Conservation (phyloP, 2,797 vertebrate species). For the Anolis apletophallus region DNA sequence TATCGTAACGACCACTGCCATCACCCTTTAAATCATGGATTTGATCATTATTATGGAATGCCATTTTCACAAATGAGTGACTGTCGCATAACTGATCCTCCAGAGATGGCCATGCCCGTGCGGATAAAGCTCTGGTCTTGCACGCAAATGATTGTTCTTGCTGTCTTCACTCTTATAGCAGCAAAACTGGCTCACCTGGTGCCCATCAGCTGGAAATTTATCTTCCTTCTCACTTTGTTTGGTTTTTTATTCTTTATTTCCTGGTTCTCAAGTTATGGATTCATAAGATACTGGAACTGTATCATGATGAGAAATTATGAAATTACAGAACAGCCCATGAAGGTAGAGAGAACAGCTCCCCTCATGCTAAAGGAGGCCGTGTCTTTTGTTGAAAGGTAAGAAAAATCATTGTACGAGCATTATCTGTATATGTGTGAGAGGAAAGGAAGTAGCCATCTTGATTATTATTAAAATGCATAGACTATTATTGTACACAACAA, state of each 20-base stretch:
- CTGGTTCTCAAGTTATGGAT: conserved; percentile 76
- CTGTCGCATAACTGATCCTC: conserved; percentile 76
- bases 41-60: conserved; percentile 90
- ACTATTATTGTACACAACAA: not conserved
- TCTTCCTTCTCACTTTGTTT: conserved; percentile 59
- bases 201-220: conserved; percentile 55
- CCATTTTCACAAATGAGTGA: conserved; percentile 86
- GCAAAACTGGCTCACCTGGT: conserved; percentile 69
- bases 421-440: not conserved
- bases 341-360: conserved; percentile 68
- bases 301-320: conserved; percentile 89
- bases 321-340: conserved; percentile 89
- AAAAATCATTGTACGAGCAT: not conserved
- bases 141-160: conserved; percentile 67
- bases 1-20: conserved; percentile 86
- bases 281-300: conserved; percentile 87
- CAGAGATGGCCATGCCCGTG: conserved; percentile 75
- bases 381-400: conserved; percentile 86
- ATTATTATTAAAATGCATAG: not conserved
- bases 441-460: not conserved
- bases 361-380: conserved; percentile 84
- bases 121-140: conserved; percentile 62
- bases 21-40: conserved; percentile 91
- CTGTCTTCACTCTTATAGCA: conserved; percentile 75
- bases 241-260: conserved; percentile 62